Evolutionary conservation across 2,113 vertebrate species (phyloP).

Genomic region (Pelusios castaneus): DNA sequence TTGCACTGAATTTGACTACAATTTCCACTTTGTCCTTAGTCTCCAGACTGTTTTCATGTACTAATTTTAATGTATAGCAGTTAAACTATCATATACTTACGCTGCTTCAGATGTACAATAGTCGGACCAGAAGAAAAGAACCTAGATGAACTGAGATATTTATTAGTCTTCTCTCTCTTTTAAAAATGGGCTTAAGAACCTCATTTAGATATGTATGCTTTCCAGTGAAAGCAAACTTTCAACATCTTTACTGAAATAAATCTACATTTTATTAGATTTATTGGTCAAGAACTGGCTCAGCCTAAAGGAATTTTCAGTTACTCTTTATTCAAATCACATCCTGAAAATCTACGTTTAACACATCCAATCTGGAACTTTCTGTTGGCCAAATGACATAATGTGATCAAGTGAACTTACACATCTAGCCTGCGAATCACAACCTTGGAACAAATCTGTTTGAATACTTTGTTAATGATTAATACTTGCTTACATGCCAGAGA

Average conservation of each 20-base stretch:
- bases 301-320: background rate
- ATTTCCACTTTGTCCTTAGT: background rate
- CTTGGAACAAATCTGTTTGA: background rate
- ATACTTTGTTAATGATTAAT: background rate
- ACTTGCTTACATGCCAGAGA: background rate
- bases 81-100: background rate
- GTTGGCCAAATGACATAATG: background rate
- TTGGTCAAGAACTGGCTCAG: background rate
- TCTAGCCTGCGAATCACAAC: background rate
- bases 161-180: conserved; percentile 10
- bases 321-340: background rate
- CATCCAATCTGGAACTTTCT: background rate
- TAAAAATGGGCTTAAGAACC: background rate
- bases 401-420: background rate
- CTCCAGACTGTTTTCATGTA: background rate
- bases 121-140: background rate
- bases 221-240: background rate
- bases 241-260: background rate
- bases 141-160: background rate
- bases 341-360: background rate
- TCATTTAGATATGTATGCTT: background rate
- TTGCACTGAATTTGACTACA: background rate
- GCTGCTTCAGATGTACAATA: background rate
- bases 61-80: background rate
- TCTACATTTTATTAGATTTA: background rate